Evolutionary conservation across 1,140 invertebrate genomes (phyloP).

Genomic region (Penaeus japonicus): DNA sequence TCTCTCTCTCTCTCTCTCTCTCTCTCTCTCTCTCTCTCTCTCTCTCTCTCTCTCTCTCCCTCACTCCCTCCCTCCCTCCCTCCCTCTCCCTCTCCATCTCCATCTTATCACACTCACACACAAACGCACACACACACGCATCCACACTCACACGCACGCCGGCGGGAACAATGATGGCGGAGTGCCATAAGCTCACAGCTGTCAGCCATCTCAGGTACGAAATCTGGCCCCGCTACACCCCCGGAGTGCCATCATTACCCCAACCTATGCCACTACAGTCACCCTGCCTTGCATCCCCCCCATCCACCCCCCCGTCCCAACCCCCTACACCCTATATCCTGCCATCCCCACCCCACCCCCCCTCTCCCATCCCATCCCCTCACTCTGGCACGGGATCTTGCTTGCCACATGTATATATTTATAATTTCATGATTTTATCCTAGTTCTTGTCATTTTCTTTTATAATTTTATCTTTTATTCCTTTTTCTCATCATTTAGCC

Average conservation of each 20-base stretch:
- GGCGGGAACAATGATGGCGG: too few relatives aligned
- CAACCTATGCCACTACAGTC: too few relatives aligned
- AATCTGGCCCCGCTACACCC: too few relatives aligned
- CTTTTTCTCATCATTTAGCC: neutral
- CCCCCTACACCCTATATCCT: too few relatives aligned
- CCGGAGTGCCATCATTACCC: too few relatives aligned
- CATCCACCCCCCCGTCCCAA: too few relatives aligned
- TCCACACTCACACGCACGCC: too few relatives aligned
- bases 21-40: neutral
- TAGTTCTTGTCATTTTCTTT: neutral
- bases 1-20: neutral
- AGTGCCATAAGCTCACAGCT: too few relatives aligned
- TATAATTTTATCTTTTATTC: neutral
- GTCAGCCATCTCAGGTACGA: too few relatives aligned
- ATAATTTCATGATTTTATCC: neutral
- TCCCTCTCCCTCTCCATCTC: neutral
- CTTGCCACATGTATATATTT: neutral
- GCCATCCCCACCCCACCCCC: too few relatives aligned
- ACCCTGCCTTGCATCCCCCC: too few relatives aligned
- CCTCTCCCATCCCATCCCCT: neutral
- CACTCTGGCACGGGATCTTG: neutral
- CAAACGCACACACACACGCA: too few relatives aligned
- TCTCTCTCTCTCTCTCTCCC: neutral
- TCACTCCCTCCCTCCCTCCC: neutral
- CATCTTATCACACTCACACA: neutral